These are phyloP conservation scores for Elegia similella DNA, from an alignment of 2,888 invertebrate genomes.

Conservation along the genomic window DNA sequence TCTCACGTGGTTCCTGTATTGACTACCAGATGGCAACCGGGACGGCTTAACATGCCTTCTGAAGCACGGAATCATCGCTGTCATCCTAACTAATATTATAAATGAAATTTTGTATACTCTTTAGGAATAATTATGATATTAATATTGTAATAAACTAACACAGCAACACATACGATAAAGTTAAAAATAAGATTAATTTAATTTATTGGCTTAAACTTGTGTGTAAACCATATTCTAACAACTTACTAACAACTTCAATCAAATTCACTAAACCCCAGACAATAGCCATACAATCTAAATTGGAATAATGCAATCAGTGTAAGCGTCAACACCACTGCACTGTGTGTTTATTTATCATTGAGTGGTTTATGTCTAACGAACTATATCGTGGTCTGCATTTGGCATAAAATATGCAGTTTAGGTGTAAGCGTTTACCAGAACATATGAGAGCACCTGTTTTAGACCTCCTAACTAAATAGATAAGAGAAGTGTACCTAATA, in stretches of 20 bases:
- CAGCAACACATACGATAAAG: neutral
- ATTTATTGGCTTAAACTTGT: neutral
- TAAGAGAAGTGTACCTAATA: neutral
- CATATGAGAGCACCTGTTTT: neutral
- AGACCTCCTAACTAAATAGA: neutral
- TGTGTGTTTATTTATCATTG: slow-evolving; percentile 4
- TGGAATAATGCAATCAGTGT: slow-evolving; percentile 12
- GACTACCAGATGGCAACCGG: no score
- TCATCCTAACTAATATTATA: no score
- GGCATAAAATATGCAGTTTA: slow-evolving; percentile 7
- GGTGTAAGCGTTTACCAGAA: slow-evolving; percentile 3
- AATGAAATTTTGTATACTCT: no score
- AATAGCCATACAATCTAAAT: neutral
- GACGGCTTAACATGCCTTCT: no score
- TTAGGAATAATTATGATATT: no score
- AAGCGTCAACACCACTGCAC: slow-evolving; percentile 6
- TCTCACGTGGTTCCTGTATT: no score
- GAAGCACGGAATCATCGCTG: no score
- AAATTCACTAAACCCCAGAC: neutral
- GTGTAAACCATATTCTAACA: neutral
- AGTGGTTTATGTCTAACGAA: slow-evolving; percentile 11
- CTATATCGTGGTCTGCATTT: slow-evolving; percentile 7
- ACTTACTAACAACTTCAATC: neutral
- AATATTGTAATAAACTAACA: no score
- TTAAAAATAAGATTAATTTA: neutral